Evolutionary conservation across 1,140 invertebrate species (phyloP).

Genomic region (Neodiprion fabricii): DNA sequence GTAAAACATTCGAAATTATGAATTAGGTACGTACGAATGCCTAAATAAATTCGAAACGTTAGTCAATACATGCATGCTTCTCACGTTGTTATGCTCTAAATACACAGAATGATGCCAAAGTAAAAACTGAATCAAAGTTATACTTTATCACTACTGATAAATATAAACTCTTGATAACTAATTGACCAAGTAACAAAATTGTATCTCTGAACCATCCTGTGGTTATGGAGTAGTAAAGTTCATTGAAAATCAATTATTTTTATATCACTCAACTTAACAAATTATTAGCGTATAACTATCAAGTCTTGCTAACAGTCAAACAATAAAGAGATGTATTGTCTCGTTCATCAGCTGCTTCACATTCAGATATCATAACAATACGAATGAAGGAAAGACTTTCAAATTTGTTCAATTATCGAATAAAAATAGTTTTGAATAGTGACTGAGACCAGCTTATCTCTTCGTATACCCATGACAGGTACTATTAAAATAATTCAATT

Average conservation of each 20-base stretch:
- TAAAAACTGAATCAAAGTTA: not conserved
- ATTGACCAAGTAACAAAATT: constrained; percentile 6
- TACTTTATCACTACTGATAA: not conserved
- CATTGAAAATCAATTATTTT: not conserved
- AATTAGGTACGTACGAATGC: not conserved
- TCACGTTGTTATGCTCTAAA: not conserved
- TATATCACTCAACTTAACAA: not conserved
- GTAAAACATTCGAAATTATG: not conserved
- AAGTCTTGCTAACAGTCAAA: not conserved
- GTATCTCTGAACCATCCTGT: constrained; percentile 1
- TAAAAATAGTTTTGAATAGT: not conserved
- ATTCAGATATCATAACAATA: not conserved
- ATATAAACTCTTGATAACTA: not conserved
- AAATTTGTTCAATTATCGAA: not conserved
- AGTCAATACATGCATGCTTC: not conserved
- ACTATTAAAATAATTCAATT: constrained; percentile 13
- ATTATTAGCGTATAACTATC: not conserved
- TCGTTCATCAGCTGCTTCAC: constrained; percentile 1
- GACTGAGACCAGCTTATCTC: not conserved
- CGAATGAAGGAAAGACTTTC: not conserved
- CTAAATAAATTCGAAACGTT: not conserved
- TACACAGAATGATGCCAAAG: too few relatives aligned
- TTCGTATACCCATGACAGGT: not conserved
- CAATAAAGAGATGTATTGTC: constrained; percentile 3
- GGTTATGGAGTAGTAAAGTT: not conserved